Percentiles rank a stretch among this genome's conserved stretches.
phyloP scores from a whole-genome alignment of 2,888 invertebrate species.

The Pristionchus exspectatus region DNA sequence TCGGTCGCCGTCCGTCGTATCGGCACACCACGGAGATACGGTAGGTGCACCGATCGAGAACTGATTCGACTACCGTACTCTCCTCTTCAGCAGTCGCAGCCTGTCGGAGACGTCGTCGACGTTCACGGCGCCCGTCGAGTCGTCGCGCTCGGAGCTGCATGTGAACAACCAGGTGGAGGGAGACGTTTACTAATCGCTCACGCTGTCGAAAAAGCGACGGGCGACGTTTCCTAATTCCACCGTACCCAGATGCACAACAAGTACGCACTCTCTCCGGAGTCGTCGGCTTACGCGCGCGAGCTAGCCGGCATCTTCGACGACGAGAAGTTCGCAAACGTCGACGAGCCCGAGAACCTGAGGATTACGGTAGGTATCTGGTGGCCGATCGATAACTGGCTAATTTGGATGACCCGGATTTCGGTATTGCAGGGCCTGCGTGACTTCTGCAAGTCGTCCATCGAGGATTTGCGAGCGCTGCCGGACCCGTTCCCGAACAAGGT shows the following conservation, averaged over 20 bases:
- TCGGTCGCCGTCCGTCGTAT: not conserved
- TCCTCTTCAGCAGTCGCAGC: not conserved
- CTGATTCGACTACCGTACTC: not conserved
- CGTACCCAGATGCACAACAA: slow-evolving; percentile 45
- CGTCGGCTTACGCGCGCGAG: slow-evolving; percentile 20
- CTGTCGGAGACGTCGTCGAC: slow-evolving; percentile 25
- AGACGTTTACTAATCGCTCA: not conserved
- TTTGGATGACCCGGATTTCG: not conserved
- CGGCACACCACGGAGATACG: not conserved
- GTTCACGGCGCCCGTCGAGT: slow-evolving; percentile 1
- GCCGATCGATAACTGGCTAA: not conserved
- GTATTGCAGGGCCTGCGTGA: slow-evolving; percentile 1
- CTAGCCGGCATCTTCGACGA: slow-evolving; percentile 31
- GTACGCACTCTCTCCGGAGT: slow-evolving; percentile 41
- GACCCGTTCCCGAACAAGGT: slow-evolving; percentile 41
- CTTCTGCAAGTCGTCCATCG: slow-evolving; percentile 37
- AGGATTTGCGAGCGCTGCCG: slow-evolving; percentile 33
- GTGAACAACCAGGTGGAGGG: slow-evolving; percentile 1
- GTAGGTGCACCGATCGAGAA: not conserved
- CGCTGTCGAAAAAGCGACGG: not conserved
- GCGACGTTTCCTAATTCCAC: not conserved
- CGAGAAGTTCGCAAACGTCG: not conserved
- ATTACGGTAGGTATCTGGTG: not conserved
- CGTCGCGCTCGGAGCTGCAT: slow-evolving; percentile 1
- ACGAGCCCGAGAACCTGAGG: slow-evolving; percentile 32